A percentile compares a stretch with the other conserved stretches of the same genome.
These are phyloP conservation scores for Semibalanus balanoides DNA, from an alignment of 1,140 invertebrate genomes.

Conservation along the genomic window DNA sequence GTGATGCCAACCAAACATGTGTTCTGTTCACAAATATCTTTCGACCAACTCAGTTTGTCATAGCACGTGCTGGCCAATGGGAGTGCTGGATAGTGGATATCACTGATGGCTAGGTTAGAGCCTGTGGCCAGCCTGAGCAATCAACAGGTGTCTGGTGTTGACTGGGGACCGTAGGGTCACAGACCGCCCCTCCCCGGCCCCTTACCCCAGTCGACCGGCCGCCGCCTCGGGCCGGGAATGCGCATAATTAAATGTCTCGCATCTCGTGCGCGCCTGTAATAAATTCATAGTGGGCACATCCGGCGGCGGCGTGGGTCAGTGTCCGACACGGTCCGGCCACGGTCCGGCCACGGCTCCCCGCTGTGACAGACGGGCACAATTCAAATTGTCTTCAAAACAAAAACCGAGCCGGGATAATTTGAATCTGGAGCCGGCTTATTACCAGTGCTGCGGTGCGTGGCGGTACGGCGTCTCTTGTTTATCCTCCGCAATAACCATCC, in stretches of 20 bases:
- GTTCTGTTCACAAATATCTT: too few relatives aligned
- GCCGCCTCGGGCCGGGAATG: background rate
- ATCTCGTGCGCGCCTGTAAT: background rate
- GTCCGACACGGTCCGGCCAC: too few relatives aligned
- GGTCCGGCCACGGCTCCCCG: too few relatives aligned
- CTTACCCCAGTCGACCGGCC: background rate
- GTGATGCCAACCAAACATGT: too few relatives aligned
- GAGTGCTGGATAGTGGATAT: too few relatives aligned
- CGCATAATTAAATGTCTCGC: background rate
- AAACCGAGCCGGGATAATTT: background rate
- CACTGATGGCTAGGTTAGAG: too few relatives aligned
- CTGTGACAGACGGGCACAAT: background rate
- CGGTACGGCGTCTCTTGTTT: background rate
- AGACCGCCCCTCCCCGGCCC: background rate
- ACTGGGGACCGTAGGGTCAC: background rate
- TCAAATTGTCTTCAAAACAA: conserved; percentile 2
- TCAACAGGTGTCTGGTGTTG: too few relatives aligned
- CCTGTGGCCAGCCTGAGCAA: too few relatives aligned
- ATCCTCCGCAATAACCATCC: background rate
- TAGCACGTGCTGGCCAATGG: too few relatives aligned
- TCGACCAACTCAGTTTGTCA: too few relatives aligned
- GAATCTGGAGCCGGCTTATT: background rate
- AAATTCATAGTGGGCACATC: background rate
- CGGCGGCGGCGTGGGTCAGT: background rate
- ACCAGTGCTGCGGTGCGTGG: background rate